phyloP scores from a whole-genome alignment of 1,140 invertebrate species.

The Eriocheir sinensis region DNA sequence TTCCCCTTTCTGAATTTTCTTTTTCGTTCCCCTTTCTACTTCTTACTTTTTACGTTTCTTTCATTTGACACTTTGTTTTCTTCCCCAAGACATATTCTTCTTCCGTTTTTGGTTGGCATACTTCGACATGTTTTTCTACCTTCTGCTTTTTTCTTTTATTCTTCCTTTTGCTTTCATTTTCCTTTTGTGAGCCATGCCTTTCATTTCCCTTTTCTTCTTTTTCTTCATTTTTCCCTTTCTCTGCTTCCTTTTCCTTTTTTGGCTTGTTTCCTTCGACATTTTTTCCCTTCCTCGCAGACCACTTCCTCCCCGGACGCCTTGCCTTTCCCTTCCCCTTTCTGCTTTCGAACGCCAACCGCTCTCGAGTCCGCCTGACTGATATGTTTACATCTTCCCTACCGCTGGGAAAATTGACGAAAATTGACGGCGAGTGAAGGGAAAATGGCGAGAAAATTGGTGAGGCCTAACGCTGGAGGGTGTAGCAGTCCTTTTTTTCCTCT shows the following conservation, averaged over 20 bases:
- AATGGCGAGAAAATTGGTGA: neutral
- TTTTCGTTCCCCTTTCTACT: neutral
- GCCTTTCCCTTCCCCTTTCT: neutral
- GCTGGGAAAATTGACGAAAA: constrained; percentile 5
- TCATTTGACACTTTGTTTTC: no score
- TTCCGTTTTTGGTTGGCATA: no score
- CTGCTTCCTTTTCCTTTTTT: neutral
- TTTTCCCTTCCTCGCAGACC: neutral
- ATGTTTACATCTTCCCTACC: neutral
- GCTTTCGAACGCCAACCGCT: neutral
- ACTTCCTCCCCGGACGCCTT: neutral
- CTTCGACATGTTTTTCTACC: neutral
- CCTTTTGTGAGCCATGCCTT: no score
- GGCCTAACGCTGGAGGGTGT: neutral
- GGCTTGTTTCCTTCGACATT: no score
- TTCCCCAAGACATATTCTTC: no score
- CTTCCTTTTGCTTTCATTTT: neutral
- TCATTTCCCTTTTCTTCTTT: no score
- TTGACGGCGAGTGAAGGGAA: neutral
- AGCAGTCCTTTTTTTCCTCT: neutral
- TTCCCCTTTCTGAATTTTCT: neutral
- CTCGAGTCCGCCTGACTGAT: neutral
- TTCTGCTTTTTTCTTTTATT: neutral
- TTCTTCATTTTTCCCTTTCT: neutral
- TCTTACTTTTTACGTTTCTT: no score